phyloP scores from a whole-genome alignment of 2,888 invertebrate species.

The Nudaria mundana region DNA sequence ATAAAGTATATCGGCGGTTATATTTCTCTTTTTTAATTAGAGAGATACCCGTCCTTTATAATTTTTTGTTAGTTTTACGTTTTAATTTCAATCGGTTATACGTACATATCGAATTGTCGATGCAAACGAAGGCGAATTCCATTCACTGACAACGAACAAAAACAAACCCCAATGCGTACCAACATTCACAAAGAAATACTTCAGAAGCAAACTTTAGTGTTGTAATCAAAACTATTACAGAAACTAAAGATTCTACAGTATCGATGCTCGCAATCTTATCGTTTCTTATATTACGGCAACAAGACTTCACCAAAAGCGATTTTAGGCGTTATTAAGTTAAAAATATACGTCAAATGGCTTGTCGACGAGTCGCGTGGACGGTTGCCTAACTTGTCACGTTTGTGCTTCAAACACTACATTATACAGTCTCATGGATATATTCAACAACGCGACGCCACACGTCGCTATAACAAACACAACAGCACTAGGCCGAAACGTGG shows the following conservation, averaged over 20 bases:
- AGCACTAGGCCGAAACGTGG: slow-evolving; percentile 13
- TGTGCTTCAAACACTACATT: slow-evolving; percentile 54
- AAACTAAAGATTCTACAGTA: slow-evolving; percentile 28
- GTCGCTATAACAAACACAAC: slow-evolving; percentile 33
- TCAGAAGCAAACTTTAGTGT: slow-evolving; percentile 20
- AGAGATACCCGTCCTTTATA: background rate
- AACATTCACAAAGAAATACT: slow-evolving; percentile 16
- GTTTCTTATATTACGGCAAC: slow-evolving; percentile 21
- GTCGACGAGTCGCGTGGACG: slow-evolving; percentile 14
- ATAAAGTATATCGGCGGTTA: too few relatives aligned
- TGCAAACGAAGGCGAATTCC: slow-evolving; percentile 16
- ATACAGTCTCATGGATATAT: slow-evolving; percentile 56
- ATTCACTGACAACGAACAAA: slow-evolving; percentile 12
- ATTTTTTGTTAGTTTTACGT: too few relatives aligned
- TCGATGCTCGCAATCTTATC: slow-evolving; percentile 28
- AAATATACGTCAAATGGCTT: slow-evolving; percentile 30
- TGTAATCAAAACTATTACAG: slow-evolving; percentile 28
- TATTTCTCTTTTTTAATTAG: too few relatives aligned
- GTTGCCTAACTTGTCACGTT: slow-evolving; percentile 29
- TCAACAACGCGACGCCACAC: slow-evolving; percentile 36
- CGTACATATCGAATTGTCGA: slow-evolving; percentile 16
- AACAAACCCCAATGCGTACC: slow-evolving; percentile 14
- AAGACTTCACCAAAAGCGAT: slow-evolving; percentile 20
- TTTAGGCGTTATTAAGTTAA: slow-evolving; percentile 32
- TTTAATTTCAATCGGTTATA: too few relatives aligned